Conservation (phyloP, 2,113 vertebrate species). For the Ellobius talpinus region DNA sequence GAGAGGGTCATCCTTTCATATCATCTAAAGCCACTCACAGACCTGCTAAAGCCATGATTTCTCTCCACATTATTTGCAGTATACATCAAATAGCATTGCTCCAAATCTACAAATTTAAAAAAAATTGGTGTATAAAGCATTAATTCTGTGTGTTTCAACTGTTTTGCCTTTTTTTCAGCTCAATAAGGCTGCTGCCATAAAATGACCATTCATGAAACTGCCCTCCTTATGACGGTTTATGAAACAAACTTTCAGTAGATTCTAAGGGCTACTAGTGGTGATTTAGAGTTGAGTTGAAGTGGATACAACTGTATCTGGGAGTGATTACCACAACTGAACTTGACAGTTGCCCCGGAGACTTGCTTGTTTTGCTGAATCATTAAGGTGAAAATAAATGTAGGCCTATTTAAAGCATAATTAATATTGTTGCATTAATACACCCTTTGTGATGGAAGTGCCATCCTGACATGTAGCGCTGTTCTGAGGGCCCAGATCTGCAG, state of each 20-base stretch:
- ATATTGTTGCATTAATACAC: constrained; percentile 30
- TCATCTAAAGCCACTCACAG: neutral
- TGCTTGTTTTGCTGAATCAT: constrained; percentile 23
- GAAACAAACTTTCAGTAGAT: neutral
- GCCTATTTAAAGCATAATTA: constrained; percentile 60
- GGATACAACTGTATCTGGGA: neutral
- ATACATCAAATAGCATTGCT: neutral
- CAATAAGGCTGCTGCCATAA: constrained; percentile 61
- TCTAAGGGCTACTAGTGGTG: neutral
- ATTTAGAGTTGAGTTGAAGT: constrained; percentile 57
- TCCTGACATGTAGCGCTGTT: constrained; percentile 8
- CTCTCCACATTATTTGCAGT: neutral
- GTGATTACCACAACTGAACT: neutral
- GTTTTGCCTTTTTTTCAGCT: neutral
- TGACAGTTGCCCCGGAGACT: constrained; percentile 5
- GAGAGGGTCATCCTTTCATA: neutral
- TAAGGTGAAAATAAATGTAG: constrained; percentile 28
- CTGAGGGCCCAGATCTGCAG: neutral
- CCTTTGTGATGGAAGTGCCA: constrained; percentile 35
- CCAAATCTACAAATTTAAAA: neutral
- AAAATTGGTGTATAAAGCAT: neutral
- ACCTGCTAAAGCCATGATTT: neutral
- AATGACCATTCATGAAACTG: neutral
- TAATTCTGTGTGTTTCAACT: neutral
- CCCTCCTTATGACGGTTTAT: neutral